Evolutionary conservation across 2,113 vertebrate species (phyloP).

Genomic region (Podarcis muralis): DNA sequence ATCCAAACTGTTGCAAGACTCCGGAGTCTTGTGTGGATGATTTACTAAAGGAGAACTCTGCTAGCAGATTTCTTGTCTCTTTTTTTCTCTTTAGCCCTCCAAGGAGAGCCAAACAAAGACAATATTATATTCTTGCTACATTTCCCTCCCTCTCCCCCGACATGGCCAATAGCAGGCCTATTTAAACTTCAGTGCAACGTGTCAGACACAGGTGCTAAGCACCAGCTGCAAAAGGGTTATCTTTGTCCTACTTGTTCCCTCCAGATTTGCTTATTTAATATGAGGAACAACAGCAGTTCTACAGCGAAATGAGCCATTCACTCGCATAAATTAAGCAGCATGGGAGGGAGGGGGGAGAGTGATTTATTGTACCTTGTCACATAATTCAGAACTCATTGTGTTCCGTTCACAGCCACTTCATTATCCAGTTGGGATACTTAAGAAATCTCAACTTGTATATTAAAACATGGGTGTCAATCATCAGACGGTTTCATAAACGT

Average conservation of each 20-base stretch:
- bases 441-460: constrained; percentile 8
- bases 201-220: constrained; percentile 3
- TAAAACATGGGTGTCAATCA: constrained; percentile 1
- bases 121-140: neutral
- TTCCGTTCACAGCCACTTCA: constrained; percentile 20
- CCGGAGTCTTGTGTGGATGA: neutral
- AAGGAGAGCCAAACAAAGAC: neutral
- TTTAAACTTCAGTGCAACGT: neutral
- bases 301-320: constrained; percentile 22
- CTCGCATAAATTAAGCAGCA: constrained; percentile 30
- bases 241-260: constrained; percentile 17
- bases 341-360: neutral
- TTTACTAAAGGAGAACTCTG: neutral
- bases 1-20: constrained; percentile 4
- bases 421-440: constrained; percentile 4
- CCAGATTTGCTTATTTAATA: constrained; percentile 36
- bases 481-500: neutral
- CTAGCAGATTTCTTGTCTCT: neutral
- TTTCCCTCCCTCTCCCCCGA: neutral
- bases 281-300: constrained; percentile 15
- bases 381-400: constrained; percentile 22
- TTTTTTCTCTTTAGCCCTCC: neutral
- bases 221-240: constrained; percentile 24
- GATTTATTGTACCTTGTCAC: constrained; percentile 26
- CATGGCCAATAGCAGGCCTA: neutral